phyloP scores from a whole-genome alignment of 2,888 invertebrate genomes.

The Himalopsyche tibetana region DNA sequence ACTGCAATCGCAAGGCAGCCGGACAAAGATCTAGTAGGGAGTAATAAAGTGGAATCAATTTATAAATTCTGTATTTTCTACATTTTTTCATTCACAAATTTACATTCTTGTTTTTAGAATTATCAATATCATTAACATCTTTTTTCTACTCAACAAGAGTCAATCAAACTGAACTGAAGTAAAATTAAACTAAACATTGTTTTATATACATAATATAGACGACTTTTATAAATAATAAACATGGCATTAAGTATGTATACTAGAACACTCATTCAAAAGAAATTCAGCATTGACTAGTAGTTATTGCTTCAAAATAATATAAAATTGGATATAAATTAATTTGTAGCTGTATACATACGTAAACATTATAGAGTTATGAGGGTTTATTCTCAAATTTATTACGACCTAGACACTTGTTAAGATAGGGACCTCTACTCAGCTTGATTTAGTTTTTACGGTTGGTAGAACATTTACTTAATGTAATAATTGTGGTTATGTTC shows the following conservation, averaged over 20 bases:
- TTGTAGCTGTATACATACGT: too few species aligned
- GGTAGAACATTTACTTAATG: too few species aligned
- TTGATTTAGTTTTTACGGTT: too few species aligned
- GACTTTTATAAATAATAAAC: neutral
- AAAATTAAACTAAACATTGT: neutral
- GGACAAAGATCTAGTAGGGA: neutral
- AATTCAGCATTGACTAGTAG: neutral
- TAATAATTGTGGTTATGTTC: too few species aligned
- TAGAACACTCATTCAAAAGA: neutral
- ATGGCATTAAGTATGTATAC: neutral
- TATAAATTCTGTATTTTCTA: conserved; percentile 44
- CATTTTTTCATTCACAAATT: conserved; percentile 39
- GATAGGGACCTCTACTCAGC: too few species aligned
- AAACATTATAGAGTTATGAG: too few species aligned
- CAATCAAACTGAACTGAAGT: neutral
- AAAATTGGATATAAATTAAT: too few species aligned
- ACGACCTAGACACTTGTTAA: too few species aligned
- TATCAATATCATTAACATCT: conserved; percentile 38
- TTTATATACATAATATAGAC: neutral
- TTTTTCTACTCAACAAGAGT: conserved; percentile 32
- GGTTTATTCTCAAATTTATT: too few species aligned
- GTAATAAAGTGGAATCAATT: conserved; percentile 43
- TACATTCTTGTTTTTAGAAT: conserved; percentile 42
- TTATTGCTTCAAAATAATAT: too few species aligned
- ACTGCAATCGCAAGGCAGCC: neutral